Conservation (phyloP, 2,888 invertebrate species). For the Acheta domesticus region DNA sequence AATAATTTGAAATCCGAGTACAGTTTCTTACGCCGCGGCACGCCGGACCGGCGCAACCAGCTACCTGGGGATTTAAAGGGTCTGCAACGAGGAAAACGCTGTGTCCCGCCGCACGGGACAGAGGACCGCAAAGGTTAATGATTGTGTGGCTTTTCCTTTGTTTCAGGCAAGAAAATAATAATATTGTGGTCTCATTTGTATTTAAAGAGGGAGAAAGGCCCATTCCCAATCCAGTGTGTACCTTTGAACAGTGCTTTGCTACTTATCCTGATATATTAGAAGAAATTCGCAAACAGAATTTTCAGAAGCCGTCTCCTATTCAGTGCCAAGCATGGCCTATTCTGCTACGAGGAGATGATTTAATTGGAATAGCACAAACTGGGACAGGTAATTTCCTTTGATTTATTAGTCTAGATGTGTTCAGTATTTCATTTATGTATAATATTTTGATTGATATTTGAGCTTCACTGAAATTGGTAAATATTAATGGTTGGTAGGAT, state of each 20-base stretch:
- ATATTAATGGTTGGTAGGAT: too few relatives aligned
- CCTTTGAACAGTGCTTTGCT: conserved; percentile 73
- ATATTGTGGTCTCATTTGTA: conserved; percentile 68
- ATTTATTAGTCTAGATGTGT: conserved; percentile 8
- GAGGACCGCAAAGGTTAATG: too few relatives aligned
- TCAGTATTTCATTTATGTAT: background rate
- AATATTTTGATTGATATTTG: background rate
- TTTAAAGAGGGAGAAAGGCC: conserved; percentile 51
- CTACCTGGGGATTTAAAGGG: too few relatives aligned
- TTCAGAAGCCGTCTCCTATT: conserved; percentile 82
- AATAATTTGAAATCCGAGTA: too few relatives aligned
- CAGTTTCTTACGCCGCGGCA: too few relatives aligned
- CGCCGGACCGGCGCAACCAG: too few relatives aligned
- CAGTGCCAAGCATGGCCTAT: conserved; percentile 95
- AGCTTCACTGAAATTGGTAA: background rate
- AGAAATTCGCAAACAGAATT: conserved; percentile 77
- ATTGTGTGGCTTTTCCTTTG: too few relatives aligned
- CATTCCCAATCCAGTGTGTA: conserved; percentile 74
- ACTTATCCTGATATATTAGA: conserved; percentile 77
- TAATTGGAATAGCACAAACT: conserved; percentile 96
- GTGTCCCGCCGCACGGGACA: too few relatives aligned
- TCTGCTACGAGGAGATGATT: conserved; percentile 80
- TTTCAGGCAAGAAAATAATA: conserved; percentile 60
- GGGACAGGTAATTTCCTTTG: conserved; percentile 59
- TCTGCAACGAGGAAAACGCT: too few relatives aligned